A percentile compares a stretch with the other conserved stretches of the same genome.
phyloP scores from a whole-genome alignment of 2,797 vertebrate species.

The Fratercula arctica region DNA sequence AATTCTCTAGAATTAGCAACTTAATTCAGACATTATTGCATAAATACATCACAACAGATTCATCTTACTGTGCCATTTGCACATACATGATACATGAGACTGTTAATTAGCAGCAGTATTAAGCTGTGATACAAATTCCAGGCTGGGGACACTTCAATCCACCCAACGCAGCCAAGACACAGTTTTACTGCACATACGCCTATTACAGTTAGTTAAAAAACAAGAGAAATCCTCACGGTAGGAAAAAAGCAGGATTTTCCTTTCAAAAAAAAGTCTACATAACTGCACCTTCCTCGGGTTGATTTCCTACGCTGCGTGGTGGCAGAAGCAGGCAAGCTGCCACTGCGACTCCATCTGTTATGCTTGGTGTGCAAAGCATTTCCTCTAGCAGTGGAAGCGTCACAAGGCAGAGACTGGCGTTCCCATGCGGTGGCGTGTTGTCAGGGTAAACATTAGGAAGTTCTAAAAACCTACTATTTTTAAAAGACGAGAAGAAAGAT shows the following conservation, averaged over 20 bases:
- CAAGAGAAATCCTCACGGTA: neutral
- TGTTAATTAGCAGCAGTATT: neutral
- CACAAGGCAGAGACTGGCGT: slow-evolving; percentile 49
- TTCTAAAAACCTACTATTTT: neutral
- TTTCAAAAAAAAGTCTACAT: neutral
- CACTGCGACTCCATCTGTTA: slow-evolving; percentile 69
- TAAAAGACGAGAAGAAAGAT: neutral
- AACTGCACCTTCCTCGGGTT: neutral
- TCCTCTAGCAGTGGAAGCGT: slow-evolving; percentile 74
- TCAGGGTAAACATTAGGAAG: neutral
- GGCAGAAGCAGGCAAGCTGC: slow-evolving; percentile 33
- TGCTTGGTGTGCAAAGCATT: slow-evolving; percentile 77
- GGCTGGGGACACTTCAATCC: neutral
- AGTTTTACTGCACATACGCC: neutral
- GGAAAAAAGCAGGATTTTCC: neutral
- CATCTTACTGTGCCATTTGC: neutral
- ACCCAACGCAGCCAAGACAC: neutral
- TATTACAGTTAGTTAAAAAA: neutral
- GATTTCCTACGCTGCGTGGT: neutral
- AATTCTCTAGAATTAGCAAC: neutral
- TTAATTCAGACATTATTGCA: neutral
- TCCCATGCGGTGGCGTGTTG: neutral
- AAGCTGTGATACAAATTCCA: neutral
- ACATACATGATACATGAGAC: neutral
- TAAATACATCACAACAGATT: neutral